Evolutionary conservation across 2,797 vertebrate genomes (phyloP).

Genomic region (Steatocranus sp.): DNA sequence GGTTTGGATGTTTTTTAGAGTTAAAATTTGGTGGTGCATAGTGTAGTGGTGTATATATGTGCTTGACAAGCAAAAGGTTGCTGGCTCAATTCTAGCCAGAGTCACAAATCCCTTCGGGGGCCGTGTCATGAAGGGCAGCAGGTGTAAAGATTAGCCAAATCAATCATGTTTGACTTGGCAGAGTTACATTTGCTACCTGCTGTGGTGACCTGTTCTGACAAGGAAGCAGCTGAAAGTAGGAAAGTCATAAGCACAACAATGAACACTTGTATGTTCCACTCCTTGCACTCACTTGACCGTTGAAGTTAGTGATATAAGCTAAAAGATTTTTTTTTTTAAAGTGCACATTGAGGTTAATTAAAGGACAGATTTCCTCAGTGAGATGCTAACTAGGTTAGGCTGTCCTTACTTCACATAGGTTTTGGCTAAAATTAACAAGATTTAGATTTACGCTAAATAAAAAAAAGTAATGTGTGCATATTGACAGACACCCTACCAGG

Average conservation of each 20-base stretch:
- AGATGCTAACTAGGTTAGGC: not conserved
- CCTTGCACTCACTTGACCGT: not conserved
- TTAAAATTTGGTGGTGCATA: not conserved
- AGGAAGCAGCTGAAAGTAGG: not conserved
- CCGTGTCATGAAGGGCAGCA: not conserved
- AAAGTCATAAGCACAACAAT: not conserved
- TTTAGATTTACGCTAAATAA: accelerated
- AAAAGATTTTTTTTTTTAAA: accelerated
- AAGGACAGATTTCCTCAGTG: not conserved
- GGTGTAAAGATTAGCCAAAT: not conserved
- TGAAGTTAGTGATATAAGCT: not conserved
- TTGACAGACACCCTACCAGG: not conserved
- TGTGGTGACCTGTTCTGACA: not conserved
- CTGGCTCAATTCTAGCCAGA: not conserved
- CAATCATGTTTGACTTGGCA: not conserved
- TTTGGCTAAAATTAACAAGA: not conserved
- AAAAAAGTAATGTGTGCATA: not conserved
- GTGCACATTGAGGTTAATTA: not conserved
- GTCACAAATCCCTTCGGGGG: accelerated
- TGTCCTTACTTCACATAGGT: not conserved
- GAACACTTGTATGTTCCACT: not conserved
- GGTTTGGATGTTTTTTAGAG: not conserved
- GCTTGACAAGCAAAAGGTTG: not conserved
- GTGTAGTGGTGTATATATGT: not conserved
- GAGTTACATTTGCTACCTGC: not conserved